phyloP scores from a whole-genome alignment of 2,113 vertebrate species.

The Xiphophorus maculatus region DNA sequence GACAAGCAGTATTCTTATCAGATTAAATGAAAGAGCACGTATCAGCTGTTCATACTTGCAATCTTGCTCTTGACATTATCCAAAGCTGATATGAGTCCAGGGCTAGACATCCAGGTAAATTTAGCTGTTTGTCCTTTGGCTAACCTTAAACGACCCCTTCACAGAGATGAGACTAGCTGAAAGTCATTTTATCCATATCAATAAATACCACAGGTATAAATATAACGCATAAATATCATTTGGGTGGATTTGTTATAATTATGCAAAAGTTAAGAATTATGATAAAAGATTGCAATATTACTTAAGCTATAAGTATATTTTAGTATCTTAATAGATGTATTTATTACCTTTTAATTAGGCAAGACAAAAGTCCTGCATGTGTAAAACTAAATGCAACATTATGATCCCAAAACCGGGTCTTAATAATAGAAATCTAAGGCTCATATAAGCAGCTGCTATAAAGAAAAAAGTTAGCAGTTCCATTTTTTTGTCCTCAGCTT shows the following conservation, averaged over 20 bases:
- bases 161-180: neutral
- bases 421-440: neutral
- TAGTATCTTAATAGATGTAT: too few relatives aligned
- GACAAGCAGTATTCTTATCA: neutral
- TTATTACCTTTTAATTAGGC: too few relatives aligned
- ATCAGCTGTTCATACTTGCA: neutral
- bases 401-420: neutral
- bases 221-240: neutral
- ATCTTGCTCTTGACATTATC: neutral
- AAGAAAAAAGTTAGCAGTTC: neutral
- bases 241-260: too few relatives aligned
- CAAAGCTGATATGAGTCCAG: neutral
- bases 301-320: too few relatives aligned
- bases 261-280: too few relatives aligned
- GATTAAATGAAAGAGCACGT: too few relatives aligned
- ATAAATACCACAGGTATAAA: neutral
- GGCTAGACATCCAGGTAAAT: neutral
- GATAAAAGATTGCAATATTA: too few relatives aligned
- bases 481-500: neutral
- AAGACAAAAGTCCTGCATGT: neutral
- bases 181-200: neutral
- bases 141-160: too few relatives aligned
- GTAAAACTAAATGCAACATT: neutral
- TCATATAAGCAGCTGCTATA: neutral
- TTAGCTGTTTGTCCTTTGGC: neutral